Conservation (phyloP, 1,140 invertebrate species). For the Orius laevigatus region DNA sequence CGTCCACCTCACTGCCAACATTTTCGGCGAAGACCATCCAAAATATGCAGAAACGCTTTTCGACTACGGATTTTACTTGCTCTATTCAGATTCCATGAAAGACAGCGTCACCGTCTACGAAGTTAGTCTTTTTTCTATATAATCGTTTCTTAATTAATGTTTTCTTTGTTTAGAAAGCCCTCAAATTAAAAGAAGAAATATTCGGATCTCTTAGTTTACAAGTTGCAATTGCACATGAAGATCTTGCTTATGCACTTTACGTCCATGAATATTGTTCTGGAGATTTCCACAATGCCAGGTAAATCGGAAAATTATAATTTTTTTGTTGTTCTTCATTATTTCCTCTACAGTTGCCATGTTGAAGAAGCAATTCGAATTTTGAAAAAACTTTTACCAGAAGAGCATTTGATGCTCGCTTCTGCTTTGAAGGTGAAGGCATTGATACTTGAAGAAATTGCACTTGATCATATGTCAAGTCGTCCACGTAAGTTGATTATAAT, state of each 20-base stretch:
- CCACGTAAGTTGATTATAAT: neutral
- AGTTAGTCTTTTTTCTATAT: conserved; percentile 28
- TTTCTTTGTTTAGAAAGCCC: conserved; percentile 40
- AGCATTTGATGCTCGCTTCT: conserved; percentile 72
- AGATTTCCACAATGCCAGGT: conserved; percentile 60
- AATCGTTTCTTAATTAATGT: neutral
- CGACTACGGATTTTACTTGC: conserved; percentile 77
- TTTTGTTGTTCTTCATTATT: neutral
- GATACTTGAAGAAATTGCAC: conserved; percentile 81
- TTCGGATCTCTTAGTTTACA: conserved; percentile 73
- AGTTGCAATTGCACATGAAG: conserved; percentile 74
- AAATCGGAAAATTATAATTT: conserved; percentile 10
- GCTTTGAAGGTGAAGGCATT: conserved; percentile 81
- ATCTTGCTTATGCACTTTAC: conserved; percentile 80
- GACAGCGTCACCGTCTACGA: conserved; percentile 71
- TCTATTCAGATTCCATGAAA: conserved; percentile 71
- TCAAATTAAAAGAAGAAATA: conserved; percentile 52
- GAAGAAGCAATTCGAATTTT: conserved; percentile 70
- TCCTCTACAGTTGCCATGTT: conserved; percentile 44
- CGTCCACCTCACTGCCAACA: conserved; percentile 49
- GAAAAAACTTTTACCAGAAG: conserved; percentile 53
- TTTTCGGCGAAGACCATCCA: conserved; percentile 53
- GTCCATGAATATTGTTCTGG: conserved; percentile 81
- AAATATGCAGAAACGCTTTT: conserved; percentile 66
- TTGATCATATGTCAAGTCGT: conserved; percentile 39